phyloP scores from a whole-genome alignment of 2,888 invertebrate species.

The Luperina testacea region DNA sequence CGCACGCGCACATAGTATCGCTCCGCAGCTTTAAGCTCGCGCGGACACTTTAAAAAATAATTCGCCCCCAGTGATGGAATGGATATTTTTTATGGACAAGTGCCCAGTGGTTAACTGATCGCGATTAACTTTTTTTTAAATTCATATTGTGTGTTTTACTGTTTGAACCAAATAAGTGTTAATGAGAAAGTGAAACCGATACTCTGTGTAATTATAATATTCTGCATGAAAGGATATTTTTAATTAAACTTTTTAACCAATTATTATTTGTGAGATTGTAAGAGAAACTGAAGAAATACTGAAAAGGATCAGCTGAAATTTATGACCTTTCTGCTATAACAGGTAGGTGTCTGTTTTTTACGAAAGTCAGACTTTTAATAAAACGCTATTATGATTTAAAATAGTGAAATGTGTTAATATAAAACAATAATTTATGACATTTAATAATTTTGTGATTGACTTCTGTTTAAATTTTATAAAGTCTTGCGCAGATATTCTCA shows the following conservation, averaged over 20 bases:
- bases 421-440: neutral
- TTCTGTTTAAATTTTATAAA: neutral
- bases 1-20: slow-evolving; percentile 83
- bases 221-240: slow-evolving; percentile 72
- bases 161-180: slow-evolving; percentile 71
- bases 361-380: neutral
- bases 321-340: slow-evolving; percentile 64
- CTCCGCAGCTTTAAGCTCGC: slow-evolving; percentile 85
- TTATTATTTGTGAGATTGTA: slow-evolving; percentile 64
- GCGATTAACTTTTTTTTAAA: slow-evolving; percentile 67
- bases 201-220: slow-evolving; percentile 75
- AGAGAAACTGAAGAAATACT: slow-evolving; percentile 65
- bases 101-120: slow-evolving; percentile 79
- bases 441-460: neutral
- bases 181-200: slow-evolving; percentile 82
- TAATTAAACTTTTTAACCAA: slow-evolving; percentile 66
- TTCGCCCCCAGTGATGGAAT: slow-evolving; percentile 80
- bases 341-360: slow-evolving; percentile 70
- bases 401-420: neutral
- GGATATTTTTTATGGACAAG: slow-evolving; percentile 81
- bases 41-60: slow-evolving; percentile 75
- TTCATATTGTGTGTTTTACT: slow-evolving; percentile 70
- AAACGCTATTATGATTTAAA: neutral
- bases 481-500: neutral
- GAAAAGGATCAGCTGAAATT: slow-evolving; percentile 67